Percentiles rank a stretch among this genome's conserved stretches.
These are phyloP conservation scores for Spatulosminthurus flaviceps DNA, from an alignment of 2,888 invertebrate genomes.

Conservation along the genomic window DNA sequence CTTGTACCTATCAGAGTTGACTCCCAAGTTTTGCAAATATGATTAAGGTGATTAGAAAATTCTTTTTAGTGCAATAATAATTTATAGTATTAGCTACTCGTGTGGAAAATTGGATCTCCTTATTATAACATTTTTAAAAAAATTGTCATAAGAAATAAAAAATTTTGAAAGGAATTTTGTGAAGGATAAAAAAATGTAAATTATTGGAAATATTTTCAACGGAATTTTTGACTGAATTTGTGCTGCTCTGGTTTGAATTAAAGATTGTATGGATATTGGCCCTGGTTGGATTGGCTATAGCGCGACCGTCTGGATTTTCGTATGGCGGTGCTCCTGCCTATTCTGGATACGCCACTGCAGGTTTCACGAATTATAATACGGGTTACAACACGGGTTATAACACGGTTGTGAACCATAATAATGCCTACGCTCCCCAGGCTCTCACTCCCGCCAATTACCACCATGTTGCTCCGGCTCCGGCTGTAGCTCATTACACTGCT, in stretches of 20 bases:
- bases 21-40: background rate
- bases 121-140: too few relatives aligned
- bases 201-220: background rate
- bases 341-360: too few relatives aligned
- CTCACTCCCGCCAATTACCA: too few relatives aligned
- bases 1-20: background rate
- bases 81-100: too few relatives aligned
- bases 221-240: constrained; percentile 15
- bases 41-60: constrained; percentile 29
- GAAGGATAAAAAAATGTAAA: too few relatives aligned
- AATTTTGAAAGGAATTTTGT: too few relatives aligned
- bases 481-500: background rate
- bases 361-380: background rate
- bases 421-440: too few relatives aligned
- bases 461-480: constrained; percentile 28
- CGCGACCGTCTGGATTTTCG: background rate
- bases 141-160: too few relatives aligned
- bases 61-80: background rate
- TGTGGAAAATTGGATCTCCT: too few relatives aligned
- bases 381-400: background rate
- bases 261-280: constrained; percentile 52
- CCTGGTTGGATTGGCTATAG: constrained; percentile 37
- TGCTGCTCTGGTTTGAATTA: too few relatives aligned
- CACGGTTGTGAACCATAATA: too few relatives aligned
- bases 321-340: background rate